Evolutionary conservation across 1,140 invertebrate species (phyloP).

Genomic region (Bemisia tabaci): DNA sequence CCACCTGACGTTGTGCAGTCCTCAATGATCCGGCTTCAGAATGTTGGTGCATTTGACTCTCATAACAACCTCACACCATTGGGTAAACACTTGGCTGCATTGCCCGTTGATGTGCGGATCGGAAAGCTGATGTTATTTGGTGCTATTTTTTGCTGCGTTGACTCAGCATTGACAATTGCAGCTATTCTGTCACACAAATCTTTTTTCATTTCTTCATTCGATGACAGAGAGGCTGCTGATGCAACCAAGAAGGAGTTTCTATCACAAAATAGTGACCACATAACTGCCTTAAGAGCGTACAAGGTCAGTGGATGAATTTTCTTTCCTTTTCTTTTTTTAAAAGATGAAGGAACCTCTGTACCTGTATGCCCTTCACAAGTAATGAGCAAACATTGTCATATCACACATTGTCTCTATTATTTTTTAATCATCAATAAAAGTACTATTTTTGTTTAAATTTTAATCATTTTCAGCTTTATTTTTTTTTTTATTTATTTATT

Average conservation of each 20-base stretch:
- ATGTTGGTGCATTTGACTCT: conserved; percentile 75
- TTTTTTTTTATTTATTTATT: too few relatives aligned
- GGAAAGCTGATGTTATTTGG: conserved; percentile 84
- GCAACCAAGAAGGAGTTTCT: conserved; percentile 57
- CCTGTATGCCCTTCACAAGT: too few relatives aligned
- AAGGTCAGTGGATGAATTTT: conserved; percentile 42
- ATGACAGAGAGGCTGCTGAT: conserved; percentile 54
- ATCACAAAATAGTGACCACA: conserved; percentile 60
- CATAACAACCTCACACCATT: conserved; percentile 66
- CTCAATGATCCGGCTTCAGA: conserved; percentile 57
- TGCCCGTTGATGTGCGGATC: conserved; percentile 69
- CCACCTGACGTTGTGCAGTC: conserved; percentile 54
- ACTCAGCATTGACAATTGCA: conserved; percentile 85
- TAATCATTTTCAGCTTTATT: too few relatives aligned
- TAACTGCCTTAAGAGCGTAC: conserved; percentile 63
- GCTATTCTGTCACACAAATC: conserved; percentile 75
- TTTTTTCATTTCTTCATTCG: conserved; percentile 63
- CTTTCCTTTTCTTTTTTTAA: neutral
- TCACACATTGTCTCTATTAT: too few relatives aligned
- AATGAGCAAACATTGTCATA: too few relatives aligned
- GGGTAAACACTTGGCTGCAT: conserved; percentile 70
- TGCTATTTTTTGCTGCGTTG: conserved; percentile 82
- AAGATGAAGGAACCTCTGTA: too few relatives aligned
- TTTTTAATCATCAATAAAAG: too few relatives aligned
- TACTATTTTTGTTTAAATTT: conserved; percentile 4